Evolutionary conservation across 2,888 invertebrate species (phyloP).

Genomic region (Cephus pulcher): DNA sequence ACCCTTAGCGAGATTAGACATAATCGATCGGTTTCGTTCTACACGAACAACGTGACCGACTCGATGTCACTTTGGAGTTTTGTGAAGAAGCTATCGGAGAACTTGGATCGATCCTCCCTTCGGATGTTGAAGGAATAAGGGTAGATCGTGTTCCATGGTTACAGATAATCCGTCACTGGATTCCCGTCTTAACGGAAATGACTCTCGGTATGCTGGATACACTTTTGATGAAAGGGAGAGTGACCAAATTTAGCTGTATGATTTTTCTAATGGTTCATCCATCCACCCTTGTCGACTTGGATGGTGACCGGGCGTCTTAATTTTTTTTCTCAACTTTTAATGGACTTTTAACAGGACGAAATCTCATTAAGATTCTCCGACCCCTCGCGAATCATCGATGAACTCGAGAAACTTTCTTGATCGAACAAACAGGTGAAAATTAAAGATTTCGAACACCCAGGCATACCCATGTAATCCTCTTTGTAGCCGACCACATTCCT

Average conservation of each 20-base stretch:
- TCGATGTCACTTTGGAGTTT: conserved; percentile 1
- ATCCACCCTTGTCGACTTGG: neutral
- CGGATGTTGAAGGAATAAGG: neutral
- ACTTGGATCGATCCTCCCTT: neutral
- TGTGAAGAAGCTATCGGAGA: neutral
- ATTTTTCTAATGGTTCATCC: neutral
- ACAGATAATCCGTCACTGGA: neutral
- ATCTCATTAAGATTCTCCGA: conserved; percentile 41
- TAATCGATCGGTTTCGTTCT: conserved; percentile 41
- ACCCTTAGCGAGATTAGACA: conserved; percentile 45
- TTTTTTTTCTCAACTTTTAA: conserved; percentile 31
- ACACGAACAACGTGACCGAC: neutral
- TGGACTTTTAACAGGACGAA: conserved; percentile 41
- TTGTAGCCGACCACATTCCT: neutral
- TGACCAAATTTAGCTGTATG: neutral
- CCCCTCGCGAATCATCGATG: neutral
- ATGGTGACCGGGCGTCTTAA: neutral
- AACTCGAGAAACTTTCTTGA: neutral
- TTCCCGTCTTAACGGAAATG: neutral
- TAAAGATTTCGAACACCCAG: neutral
- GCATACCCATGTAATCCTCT: neutral
- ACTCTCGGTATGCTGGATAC: neutral
- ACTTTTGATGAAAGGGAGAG: neutral
- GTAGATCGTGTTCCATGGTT: neutral
- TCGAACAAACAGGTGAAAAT: neutral